These are phyloP conservation scores for Oscheius sp. DNA, from an alignment of 1,140 invertebrate genomes.

Conservation along the genomic window DNA sequence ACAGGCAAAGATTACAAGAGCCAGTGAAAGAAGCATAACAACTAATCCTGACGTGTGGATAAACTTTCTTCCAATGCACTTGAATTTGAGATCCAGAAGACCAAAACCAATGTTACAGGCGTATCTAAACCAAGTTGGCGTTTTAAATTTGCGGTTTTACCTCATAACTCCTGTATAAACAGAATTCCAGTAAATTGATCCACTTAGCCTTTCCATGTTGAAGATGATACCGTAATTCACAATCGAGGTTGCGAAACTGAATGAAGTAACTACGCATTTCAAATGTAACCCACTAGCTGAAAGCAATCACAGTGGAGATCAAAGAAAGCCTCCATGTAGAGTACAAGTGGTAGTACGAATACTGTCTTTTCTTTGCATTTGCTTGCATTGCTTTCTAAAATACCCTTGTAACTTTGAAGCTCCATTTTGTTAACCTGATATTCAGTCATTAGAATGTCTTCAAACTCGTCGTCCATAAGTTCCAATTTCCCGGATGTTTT, in stretches of 20 bases:
- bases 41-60: constrained; percentile 23
- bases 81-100: constrained; percentile 17
- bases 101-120: constrained; percentile 29
- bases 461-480: constrained; percentile 25
- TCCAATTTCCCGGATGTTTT: constrained; percentile 12
- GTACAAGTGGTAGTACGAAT: constrained; percentile 40
- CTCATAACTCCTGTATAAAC: constrained; percentile 23
- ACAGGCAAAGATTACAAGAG: constrained; percentile 10
- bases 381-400: constrained; percentile 11
- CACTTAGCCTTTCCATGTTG: constrained; percentile 42
- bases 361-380: constrained; percentile 27
- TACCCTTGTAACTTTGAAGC: not conserved
- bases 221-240: constrained; percentile 44
- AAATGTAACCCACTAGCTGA: constrained; percentile 22
- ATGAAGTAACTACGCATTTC: not conserved
- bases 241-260: constrained; percentile 36
- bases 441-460: constrained; percentile 14
- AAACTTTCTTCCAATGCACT: constrained; percentile 29
- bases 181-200: constrained; percentile 37
- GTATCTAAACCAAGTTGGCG: constrained; percentile 13
- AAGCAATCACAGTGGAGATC: constrained; percentile 14
- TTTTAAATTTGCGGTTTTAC: not conserved
- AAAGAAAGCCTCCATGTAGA: constrained; percentile 26
- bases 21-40: constrained; percentile 13
- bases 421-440: constrained; percentile 3